Evolutionary conservation across 2,113 vertebrate genomes (phyloP).

Genomic region (Campylorhamphus procurvoides): DNA sequence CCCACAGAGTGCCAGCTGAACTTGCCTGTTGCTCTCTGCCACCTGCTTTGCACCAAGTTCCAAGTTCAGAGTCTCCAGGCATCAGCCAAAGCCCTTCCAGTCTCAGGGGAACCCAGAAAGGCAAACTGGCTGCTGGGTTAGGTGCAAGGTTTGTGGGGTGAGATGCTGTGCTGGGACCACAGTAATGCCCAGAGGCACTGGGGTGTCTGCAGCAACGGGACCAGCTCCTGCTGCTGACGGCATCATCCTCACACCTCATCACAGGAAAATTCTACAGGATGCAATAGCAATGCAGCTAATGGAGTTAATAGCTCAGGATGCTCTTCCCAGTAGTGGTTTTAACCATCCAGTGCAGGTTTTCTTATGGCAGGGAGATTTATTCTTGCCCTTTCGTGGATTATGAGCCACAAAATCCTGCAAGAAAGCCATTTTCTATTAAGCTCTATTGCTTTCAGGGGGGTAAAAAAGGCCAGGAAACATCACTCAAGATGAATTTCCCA

Average conservation of each 20-base stretch:
- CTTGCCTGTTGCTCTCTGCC: neutral
- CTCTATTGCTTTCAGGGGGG: neutral
- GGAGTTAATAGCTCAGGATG: neutral
- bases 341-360: neutral
- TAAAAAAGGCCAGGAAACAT: neutral
- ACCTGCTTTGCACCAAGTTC: neutral
- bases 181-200: neutral
- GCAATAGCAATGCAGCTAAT: neutral
- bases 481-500: neutral
- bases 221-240: neutral
- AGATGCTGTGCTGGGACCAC: neutral
- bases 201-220: neutral
- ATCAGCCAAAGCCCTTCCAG: neutral
- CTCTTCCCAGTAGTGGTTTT: neutral
- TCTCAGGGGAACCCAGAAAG: neutral
- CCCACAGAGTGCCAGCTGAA: rapidly evolving
- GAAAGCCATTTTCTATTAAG: neutral
- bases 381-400: neutral
- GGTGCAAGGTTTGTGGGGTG: neutral
- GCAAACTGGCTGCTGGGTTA: neutral
- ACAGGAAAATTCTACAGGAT: neutral
- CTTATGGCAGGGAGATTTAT: neutral
- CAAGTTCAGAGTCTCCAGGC: neutral
- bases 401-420: neutral
- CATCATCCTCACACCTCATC: neutral